Base-by-base conservation (phyloP, 2,888 invertebrate species). In the Netelia virgata region DNA sequence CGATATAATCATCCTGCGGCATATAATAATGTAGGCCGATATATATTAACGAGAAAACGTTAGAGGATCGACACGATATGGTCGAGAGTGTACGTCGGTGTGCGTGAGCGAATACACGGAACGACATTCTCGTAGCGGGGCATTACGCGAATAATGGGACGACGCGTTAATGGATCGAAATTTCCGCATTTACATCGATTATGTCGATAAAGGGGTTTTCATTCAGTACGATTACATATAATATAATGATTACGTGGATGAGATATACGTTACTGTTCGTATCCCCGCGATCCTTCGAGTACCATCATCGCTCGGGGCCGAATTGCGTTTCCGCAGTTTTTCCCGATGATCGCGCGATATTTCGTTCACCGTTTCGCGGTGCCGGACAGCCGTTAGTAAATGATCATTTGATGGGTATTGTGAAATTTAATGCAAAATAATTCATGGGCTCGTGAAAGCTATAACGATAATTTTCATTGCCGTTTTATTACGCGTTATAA, bases 81-180 rank as follows among this genome's bases (percentile, higher is more conserved):
- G 36, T 6, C 36, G 36, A 36, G 36, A 36, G 6, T 6, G 36
- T 36, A 36, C 61, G 73, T 76, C 66, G 73, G 43, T 36, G 61
- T 50, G 72, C 59, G 74, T 68, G 50, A 41, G 50, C 23, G 36
- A 28, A 76, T 23, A 23, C 66, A 66, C 57, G 20, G 53, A 36
- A 59, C 41, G 66, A 76, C 69, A 75, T 72, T 53, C 55, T 28
- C n/a, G 63, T 16, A 61, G 63, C 55, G n/a, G 61, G 23, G 36
- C 57, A 14, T 69, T 16, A n/a, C 20, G 57, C 36, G n/a, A 69
- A 78, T 81, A 84, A 84, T 78, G 63, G 81, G 10, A 70, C 61
- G 10, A 70, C 61, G 20, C 18, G 75, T 69, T 81, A 74, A 84
- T 84, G 69, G 77, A 81, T 81, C 84, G 73, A 84, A 81, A 84